Percentiles rank a stretch among this genome's conserved stretches.
Evolutionary conservation across 2,888 invertebrate species (phyloP).

Genomic region (Mactromeris polynyma): DNA sequence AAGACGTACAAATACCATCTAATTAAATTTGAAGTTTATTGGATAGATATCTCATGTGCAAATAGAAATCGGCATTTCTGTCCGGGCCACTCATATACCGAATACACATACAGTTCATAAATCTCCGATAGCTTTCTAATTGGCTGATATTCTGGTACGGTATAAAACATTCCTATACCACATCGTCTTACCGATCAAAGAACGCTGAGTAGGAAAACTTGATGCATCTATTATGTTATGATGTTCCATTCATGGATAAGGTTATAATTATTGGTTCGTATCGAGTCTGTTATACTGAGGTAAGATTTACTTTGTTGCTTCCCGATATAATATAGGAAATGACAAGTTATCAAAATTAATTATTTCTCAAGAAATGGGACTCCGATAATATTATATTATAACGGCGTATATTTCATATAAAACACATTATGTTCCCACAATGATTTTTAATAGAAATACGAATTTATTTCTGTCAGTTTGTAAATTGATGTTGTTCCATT

Average conservation of each 20-base stretch:
- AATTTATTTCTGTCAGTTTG: too few species aligned
- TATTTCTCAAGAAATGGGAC: background rate
- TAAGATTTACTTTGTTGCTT: background rate
- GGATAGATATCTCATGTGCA: background rate
- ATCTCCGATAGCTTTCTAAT: constrained; percentile 5
- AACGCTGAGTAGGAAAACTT: background rate
- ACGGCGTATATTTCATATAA: background rate
- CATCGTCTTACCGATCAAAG: background rate
- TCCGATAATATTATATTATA: background rate
- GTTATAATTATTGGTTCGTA: background rate
- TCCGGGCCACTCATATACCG: background rate
- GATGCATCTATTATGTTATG: background rate
- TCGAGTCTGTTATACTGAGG: background rate
- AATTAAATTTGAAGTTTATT: background rate
- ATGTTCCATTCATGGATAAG: background rate
- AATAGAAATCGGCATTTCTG: background rate
- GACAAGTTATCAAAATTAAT: background rate
- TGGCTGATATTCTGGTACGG: constrained; percentile 9
- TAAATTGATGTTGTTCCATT: too few species aligned
- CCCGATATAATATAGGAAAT: background rate
- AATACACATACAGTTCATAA: constrained; percentile 1
- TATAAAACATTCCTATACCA: background rate
- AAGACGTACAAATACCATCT: background rate
- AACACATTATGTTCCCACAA: too few species aligned
- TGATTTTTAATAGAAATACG: too few species aligned